Evolutionary conservation across 1,140 invertebrate species (phyloP).

Genomic region (Steinernema khuongi): DNA sequence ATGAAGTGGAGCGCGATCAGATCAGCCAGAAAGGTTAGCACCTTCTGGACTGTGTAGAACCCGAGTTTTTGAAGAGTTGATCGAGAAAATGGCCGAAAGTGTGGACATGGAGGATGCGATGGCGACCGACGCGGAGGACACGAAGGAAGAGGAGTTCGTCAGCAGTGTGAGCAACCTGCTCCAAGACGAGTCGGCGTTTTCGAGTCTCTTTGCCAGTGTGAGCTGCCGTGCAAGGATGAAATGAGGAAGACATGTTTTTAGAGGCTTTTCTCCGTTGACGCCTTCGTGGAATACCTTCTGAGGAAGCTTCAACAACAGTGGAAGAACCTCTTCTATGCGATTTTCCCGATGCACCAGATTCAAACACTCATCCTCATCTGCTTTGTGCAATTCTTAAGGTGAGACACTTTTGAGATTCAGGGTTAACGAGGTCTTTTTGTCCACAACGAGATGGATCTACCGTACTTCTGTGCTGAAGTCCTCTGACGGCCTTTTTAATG

Average conservation of each 20-base stretch:
- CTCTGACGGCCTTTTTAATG: too few relatives aligned
- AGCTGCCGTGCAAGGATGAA: slow-evolving; percentile 22
- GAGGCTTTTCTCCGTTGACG: slow-evolving; percentile 31
- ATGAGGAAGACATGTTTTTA: neutral
- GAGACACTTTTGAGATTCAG: neutral
- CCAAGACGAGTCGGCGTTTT: slow-evolving; percentile 23
- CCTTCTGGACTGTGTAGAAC: neutral
- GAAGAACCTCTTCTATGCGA: slow-evolving; percentile 45
- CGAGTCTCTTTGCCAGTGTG: neutral
- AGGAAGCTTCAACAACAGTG: slow-evolving; percentile 51
- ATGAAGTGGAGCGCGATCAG: slow-evolving; percentile 33
- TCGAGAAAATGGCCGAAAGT: slow-evolving; percentile 30
- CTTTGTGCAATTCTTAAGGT: slow-evolving; percentile 52
- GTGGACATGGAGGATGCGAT: slow-evolving; percentile 32
- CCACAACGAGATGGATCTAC: neutral
- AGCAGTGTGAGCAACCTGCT: slow-evolving; percentile 24
- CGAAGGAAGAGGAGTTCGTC: slow-evolving; percentile 37
- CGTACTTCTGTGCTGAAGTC: too few relatives aligned
- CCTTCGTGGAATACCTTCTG: slow-evolving; percentile 48
- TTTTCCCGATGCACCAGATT: slow-evolving; percentile 50
- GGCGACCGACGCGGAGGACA: neutral
- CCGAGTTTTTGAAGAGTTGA: slow-evolving; percentile 17
- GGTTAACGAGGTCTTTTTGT: too few relatives aligned
- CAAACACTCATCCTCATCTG: slow-evolving; percentile 51
- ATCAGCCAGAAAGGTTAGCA: slow-evolving; percentile 27